Percentiles rank a stretch among this genome's conserved stretches.
Evolutionary conservation across 1,140 invertebrate species (phyloP).

Genomic region (Mesaphorura yosii): DNA sequence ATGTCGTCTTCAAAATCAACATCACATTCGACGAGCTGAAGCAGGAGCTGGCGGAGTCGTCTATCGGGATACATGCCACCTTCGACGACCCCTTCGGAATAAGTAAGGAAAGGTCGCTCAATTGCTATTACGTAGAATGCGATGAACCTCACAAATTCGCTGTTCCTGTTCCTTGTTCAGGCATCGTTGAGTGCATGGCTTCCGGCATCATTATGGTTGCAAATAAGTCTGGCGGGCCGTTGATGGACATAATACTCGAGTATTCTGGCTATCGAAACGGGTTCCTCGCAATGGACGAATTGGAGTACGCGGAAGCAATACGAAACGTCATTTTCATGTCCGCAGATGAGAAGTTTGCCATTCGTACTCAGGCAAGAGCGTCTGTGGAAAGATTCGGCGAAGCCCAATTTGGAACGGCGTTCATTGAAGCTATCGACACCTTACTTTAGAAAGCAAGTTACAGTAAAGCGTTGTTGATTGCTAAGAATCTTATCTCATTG

Average conservation of each 20-base stretch:
- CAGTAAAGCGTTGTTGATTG: no score
- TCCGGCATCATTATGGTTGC: constrained; percentile 91
- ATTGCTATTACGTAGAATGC: no score
- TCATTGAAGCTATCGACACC: constrained; percentile 23
- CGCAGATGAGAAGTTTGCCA: constrained; percentile 46
- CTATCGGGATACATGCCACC: constrained; percentile 92
- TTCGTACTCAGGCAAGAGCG: constrained; percentile 61
- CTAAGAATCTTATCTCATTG: no score
- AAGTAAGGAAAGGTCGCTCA: constrained; percentile 45
- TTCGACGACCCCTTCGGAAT: constrained; percentile 99
- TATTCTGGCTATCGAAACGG: constrained; percentile 54
- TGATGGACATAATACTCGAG: constrained; percentile 78
- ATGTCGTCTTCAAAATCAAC: constrained; percentile 76
- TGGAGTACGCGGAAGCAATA: constrained; percentile 69
- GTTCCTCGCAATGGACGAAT: constrained; percentile 63
- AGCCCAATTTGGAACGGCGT: constrained; percentile 20
- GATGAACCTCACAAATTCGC: background rate
- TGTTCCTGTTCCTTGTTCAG: constrained; percentile 36
- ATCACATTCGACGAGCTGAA: constrained; percentile 69
- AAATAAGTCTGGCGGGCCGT: constrained; percentile 86
- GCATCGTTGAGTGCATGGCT: constrained; percentile 94
- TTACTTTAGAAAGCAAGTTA: no score
- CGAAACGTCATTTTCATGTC: constrained; percentile 58
- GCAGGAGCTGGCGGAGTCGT: constrained; percentile 54
- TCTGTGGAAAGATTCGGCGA: constrained; percentile 68